phyloP scores from a whole-genome alignment of 2,113 vertebrate genomes.

The Lepus timidus region DNA sequence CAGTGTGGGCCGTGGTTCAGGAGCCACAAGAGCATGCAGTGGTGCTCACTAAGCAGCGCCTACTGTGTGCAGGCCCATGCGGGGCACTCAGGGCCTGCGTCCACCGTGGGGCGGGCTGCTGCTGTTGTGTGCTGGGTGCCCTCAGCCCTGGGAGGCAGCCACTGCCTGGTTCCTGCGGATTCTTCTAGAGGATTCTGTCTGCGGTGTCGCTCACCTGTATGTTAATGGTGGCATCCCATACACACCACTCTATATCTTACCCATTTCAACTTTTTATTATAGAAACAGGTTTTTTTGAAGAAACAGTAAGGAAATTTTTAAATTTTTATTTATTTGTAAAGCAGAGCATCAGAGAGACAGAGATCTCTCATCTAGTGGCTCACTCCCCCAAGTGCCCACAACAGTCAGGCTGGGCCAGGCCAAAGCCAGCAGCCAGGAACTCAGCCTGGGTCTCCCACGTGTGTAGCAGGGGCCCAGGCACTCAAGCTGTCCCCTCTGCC shows the following conservation, averaged over 20 bases:
- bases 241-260: rapidly evolving
- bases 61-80: rapidly evolving
- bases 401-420: no score
- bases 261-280: rapidly evolving
- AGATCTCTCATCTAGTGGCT: no score
- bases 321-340: no score
- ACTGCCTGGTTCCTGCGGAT: background rate
- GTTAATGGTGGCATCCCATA: background rate
- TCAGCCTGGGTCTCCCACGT: no score
- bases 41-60: background rate
- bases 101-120: rapidly evolving
- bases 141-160: background rate
- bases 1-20: rapidly evolving
- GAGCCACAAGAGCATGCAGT: rapidly evolving
- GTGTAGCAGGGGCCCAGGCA: no score
- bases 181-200: background rate
- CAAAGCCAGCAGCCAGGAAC: no score
- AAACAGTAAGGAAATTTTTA: no score
- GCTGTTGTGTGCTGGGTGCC: rapidly evolving
- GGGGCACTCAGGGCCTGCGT: rapidly evolving
- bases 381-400: no score
- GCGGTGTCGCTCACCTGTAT: background rate
- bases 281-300: no score
- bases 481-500: no score
- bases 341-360: no score